phyloP scores from a whole-genome alignment of 2,888 invertebrate species.

The Cataglyphis albicans region DNA sequence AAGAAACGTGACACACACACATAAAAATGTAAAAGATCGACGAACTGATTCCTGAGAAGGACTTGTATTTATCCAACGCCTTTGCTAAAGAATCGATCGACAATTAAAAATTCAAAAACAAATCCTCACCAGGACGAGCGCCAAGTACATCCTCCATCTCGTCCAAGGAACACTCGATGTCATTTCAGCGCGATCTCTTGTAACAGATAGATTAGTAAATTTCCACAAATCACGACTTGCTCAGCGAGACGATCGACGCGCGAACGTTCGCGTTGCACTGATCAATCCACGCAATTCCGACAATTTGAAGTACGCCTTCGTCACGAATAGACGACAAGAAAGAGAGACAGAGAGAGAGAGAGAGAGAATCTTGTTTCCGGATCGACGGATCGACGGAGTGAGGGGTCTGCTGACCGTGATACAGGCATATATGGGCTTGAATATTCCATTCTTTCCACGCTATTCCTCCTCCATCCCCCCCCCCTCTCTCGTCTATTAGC shows the following conservation, averaged over 20 bases:
- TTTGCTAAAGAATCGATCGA: background rate
- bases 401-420: background rate
- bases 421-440: background rate
- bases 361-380: background rate
- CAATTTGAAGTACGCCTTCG: background rate
- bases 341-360: background rate
- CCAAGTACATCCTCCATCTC: background rate
- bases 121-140: constrained; percentile 31
- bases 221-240: background rate
- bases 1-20: background rate
- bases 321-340: background rate
- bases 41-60: too few relatives aligned
- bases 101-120: background rate
- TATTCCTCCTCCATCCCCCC: background rate
- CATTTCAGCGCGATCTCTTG: background rate
- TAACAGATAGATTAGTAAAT: background rate
- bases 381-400: background rate
- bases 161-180: background rate
- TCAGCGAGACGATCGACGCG: background rate
- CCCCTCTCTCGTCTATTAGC: background rate
- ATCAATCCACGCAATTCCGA: background rate
- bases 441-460: background rate
- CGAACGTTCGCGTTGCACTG: constrained; percentile 20
- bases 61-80: too few relatives aligned
- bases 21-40: too few relatives aligned